Percentiles rank a stretch among this genome's conserved stretches.
Conservation (phyloP, 2,888 invertebrate genomes). For the Listrodromus nycthemerus region DNA sequence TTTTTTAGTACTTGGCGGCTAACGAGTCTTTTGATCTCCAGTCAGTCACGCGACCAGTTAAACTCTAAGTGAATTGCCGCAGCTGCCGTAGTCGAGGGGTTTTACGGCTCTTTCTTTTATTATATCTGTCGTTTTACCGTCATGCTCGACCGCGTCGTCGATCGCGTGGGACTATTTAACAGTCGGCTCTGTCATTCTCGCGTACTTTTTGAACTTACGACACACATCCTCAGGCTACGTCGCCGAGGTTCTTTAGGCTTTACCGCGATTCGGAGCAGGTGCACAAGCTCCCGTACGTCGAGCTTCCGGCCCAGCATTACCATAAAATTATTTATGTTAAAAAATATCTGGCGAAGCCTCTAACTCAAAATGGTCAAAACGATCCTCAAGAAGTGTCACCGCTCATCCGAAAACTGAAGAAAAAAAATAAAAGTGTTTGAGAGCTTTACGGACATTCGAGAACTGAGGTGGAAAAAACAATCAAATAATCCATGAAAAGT, state of each 20-base stretch:
- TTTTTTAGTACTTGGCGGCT: no score
- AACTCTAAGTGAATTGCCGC: constrained; percentile 40
- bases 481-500: no score
- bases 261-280: neutral
- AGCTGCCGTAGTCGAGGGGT: constrained; percentile 33
- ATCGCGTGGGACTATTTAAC: constrained; percentile 33
- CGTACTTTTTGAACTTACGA: constrained; percentile 59
- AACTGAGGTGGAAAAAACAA: no score
- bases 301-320: no score
- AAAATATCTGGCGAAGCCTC: no score
- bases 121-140: constrained; percentile 8
- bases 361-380: no score
- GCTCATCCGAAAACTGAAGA: no score
- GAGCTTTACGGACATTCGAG: no score
- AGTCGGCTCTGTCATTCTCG: constrained; percentile 24
- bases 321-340: no score
- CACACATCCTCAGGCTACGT: constrained; percentile 28
- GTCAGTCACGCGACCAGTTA: constrained; percentile 30
- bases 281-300: neutral
- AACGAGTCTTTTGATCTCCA: neutral
- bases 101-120: constrained; percentile 39
- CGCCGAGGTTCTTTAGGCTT: neutral
- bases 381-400: no score
- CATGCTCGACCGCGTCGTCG: constrained; percentile 21
- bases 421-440: no score